Evolutionary conservation across 2,113 vertebrate species (phyloP).

Genomic region (Tachycineta bicolor): DNA sequence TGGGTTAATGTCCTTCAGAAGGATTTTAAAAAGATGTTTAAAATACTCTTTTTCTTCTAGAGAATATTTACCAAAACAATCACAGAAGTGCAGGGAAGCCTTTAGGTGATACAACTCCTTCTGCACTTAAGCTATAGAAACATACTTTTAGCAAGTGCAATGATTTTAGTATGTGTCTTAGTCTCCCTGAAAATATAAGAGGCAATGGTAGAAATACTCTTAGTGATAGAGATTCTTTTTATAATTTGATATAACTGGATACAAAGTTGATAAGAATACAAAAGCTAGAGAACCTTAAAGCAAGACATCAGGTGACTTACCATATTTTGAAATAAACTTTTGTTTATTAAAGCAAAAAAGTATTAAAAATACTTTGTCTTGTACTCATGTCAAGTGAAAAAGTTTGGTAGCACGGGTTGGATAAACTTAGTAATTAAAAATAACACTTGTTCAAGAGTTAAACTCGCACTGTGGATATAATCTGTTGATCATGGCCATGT

Average conservation of each 20-base stretch:
- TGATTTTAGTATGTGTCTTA: not conserved
- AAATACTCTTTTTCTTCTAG: not conserved
- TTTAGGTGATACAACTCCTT: not conserved
- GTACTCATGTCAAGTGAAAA: not conserved
- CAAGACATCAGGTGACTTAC: not conserved
- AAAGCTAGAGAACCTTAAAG: not conserved
- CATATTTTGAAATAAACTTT: not conserved
- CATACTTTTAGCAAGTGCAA: not conserved
- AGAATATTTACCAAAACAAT: not conserved
- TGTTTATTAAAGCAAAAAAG: not conserved
- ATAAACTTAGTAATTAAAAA: not conserved
- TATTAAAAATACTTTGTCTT: not conserved
- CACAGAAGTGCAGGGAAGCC: accelerated
- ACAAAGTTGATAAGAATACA: not conserved
- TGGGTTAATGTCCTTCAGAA: not conserved
- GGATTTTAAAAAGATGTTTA: not conserved
- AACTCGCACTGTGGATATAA: accelerated
- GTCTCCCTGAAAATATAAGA: not conserved
- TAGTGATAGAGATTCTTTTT: not conserved
- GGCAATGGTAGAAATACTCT: not conserved
- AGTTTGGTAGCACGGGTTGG: not conserved
- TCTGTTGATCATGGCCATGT: accelerated
- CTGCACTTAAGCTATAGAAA: not conserved
- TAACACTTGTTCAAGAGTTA: not conserved
- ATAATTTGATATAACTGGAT: not conserved